Evolutionary conservation across 2,888 invertebrate genomes (phyloP), one percentile per base, ranked within the genome.

Genomic region (Pterostichus niger): DNA sequence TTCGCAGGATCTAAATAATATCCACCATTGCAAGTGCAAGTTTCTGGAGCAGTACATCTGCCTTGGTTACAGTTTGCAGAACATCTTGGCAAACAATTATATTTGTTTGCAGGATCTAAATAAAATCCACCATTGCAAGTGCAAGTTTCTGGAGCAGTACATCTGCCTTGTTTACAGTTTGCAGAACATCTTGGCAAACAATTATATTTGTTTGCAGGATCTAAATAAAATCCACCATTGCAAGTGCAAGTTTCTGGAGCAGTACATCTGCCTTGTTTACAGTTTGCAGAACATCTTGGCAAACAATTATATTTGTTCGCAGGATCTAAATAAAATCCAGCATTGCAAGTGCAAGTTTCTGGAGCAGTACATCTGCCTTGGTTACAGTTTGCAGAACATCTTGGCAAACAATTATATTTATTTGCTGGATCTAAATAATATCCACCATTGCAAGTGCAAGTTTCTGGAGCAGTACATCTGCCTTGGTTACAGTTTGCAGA

Each of bases 221-320:
- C 92, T 35, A 86, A 83, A 0, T 89, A 85, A 82, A 92, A 93
- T 46, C 93, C 94, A 9, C 89, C 84, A 82, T 91, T 91, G 85
- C 93, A 94, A 6, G 86, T 85, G 82, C 91, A 90, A 0, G 78
- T 85, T 31, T 89, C 87, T 0, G 89, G 90, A 2, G 86, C 87
- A 0, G 86, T 86, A 80, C 90, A 90, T 13, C 83, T 83, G 3
- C 90, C 90, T 79, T 90, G 86, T 0, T 85, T n/a, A 79, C 88
- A 88, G 11, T 84, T 44, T 71, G 84, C 83, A 6, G 75, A 73
- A 71, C 88, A 88, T 33, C 81, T 82, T 13, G 87, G 87, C 17
- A 83, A 71, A 76, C 87, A 86, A 44, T 84, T 81, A 56, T 85
- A 84, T 85, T 87, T 82, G 86, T 86, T 86, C 7, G 75, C 83